Percentiles rank a stretch among this genome's conserved stretches.
Conservation (phyloP, 2,888 invertebrate species). For the Eupithecia insigniata region DNA sequence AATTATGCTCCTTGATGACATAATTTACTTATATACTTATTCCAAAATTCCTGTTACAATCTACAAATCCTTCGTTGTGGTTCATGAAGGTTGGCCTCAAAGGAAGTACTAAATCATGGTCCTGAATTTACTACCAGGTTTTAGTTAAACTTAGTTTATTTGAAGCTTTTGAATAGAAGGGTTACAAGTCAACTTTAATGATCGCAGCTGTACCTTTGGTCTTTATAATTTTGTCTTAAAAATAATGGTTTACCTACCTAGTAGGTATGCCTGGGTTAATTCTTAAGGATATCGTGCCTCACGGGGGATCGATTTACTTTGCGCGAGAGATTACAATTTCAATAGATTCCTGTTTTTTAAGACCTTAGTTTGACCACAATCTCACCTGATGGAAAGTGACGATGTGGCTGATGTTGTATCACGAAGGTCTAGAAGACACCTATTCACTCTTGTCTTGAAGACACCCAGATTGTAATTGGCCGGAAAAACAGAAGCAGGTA, state of each 20-base stretch:
- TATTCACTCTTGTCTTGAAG: too few species aligned
- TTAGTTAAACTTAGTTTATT: constrained; percentile 1
- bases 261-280: background rate
- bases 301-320: too few species aligned
- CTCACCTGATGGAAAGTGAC: too few species aligned
- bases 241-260: constrained; percentile 1
- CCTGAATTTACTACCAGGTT: background rate
- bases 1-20: too few species aligned
- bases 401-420: too few species aligned
- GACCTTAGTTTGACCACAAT: too few species aligned
- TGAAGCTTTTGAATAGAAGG: background rate
- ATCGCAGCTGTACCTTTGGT: background rate
- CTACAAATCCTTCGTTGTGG: background rate
- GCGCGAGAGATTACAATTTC: too few species aligned
- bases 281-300: background rate
- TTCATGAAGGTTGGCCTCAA: background rate
- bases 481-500: too few species aligned
- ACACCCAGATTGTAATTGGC: too few species aligned
- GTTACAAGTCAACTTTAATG: constrained; percentile 1
- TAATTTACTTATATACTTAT: too few species aligned
- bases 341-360: too few species aligned
- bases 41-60: background rate
- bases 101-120: background rate
- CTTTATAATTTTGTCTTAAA: background rate
- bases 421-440: too few species aligned